Evolutionary conservation across 2,888 invertebrate species (phyloP), one percentile per base, ranked within the genome.

Genomic region (Julus scandinavius): DNA sequence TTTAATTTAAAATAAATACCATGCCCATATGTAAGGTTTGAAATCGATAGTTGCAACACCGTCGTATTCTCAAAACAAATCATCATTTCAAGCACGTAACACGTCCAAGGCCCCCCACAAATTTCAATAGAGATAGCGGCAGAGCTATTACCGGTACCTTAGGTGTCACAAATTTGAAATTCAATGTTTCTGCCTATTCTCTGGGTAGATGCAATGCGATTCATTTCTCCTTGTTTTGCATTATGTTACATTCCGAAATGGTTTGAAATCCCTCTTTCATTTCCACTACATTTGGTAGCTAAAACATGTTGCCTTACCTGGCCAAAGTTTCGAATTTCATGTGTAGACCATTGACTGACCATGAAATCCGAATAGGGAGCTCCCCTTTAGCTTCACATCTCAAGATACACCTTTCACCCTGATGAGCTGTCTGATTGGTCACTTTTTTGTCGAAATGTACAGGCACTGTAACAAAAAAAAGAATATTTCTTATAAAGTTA

Each of bases 351-450:
- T 91, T 90, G 29, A 90, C 90, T 20, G 91, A 92, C 93, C 93
- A 93, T 7, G 91, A 90, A 11, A 92, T 90, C 11, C 92, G 91
- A 41, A 92, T 89, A 0, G 93, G 92, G 72, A 91, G 91, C 89
- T 93, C 92, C 1, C 93, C 93, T 6, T 91, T 91, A 0, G 92
- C 92, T 80, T 91, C 91, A 88, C 93, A 92, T 83, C 91, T 91
- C 90, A 93, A 89, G 5, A 91, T 91, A n/a, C 91, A 90, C 83
- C 91, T 91, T 85, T 91, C 91, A 13, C 91, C 91, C 58, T 91
- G 91, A 63, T 90, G 89, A 13, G 92, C 91, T 0, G 92, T 92
- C 89, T 91, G 91, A 89, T 92, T 92, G 88, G 90, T 91, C 85
- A 91, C 90, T 1, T 91, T 90, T 6, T 90, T 90, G 85, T 91